These are phyloP conservation scores for Acrocera orbiculus DNA, from an alignment of 2,888 invertebrate genomes.

Conservation along the genomic window DNA sequence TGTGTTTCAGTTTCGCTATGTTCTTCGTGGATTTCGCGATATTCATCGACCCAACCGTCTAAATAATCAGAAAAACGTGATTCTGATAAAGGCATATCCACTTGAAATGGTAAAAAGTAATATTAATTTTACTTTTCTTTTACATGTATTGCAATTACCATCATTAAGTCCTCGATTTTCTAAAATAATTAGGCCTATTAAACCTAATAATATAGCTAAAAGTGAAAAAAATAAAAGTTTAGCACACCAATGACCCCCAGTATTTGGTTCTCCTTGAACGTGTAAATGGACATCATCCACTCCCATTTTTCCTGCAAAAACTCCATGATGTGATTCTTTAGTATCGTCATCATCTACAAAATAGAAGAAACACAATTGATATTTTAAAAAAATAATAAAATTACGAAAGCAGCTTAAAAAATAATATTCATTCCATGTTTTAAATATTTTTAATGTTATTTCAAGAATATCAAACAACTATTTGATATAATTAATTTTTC, in stretches of 20 bases:
- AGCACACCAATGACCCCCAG: conserved; percentile 70
- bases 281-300: conserved; percentile 61
- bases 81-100: conserved; percentile 41
- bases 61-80: conserved; percentile 57
- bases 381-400: too few species aligned
- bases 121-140: too few species aligned
- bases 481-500: too few species aligned
- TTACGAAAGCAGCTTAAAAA: too few species aligned
- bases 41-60: conserved; percentile 53
- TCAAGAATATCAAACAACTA: too few species aligned
- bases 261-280: conserved; percentile 54
- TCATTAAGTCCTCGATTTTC: conserved; percentile 64
- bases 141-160: too few species aligned
- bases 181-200: conserved; percentile 59
- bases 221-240: conserved; percentile 66
- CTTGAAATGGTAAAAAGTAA: too few species aligned
- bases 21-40: conserved; percentile 24
- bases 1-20: conserved; percentile 18
- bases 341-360: conserved; percentile 24
- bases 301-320: conserved; percentile 30
- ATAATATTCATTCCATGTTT: too few species aligned
- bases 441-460: too few species aligned
- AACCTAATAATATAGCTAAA: conserved; percentile 48
- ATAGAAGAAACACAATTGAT: too few species aligned
- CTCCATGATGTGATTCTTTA: conserved; percentile 23